Conservation (phyloP, 2,888 invertebrate genomes). For the Cerastoderma edule region DNA sequence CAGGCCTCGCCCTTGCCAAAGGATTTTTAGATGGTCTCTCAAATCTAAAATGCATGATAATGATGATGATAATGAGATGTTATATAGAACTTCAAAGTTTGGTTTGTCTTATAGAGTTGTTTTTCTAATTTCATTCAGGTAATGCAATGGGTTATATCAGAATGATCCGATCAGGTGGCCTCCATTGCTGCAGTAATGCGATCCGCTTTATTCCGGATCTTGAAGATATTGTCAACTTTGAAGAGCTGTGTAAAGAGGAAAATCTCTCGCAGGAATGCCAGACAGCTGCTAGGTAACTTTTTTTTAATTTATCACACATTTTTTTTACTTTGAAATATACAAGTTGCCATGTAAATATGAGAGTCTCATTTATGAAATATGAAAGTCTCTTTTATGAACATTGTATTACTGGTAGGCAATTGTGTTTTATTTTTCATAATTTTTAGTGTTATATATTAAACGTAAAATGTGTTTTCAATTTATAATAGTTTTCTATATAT, state of each 20-base stretch:
- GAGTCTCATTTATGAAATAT: too few species aligned
- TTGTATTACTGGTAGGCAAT: too few species aligned
- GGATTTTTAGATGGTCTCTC: too few species aligned
- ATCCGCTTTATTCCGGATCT: conserved; percentile 94
- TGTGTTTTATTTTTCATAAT: too few species aligned
- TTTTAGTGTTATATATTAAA: too few species aligned
- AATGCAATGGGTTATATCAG: conserved; percentile 98
- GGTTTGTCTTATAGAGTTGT: not conserved
- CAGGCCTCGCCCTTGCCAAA: too few species aligned
- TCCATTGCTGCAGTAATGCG: conserved; percentile 95
- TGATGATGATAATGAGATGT: not conserved
- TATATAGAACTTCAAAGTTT: not conserved
- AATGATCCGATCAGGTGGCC: conserved; percentile 95
- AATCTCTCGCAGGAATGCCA: conserved; percentile 87
- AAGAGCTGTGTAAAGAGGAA: conserved; percentile 87
- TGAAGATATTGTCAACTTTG: conserved; percentile 87
- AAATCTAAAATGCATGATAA: too few species aligned
- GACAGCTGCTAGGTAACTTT: conserved; percentile 78
- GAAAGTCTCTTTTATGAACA: too few species aligned
- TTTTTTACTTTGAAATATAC: not conserved
- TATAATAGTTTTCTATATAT: too few species aligned
- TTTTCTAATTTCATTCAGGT: conserved; percentile 81
- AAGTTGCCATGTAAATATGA: too few species aligned
- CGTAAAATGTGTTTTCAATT: too few species aligned
- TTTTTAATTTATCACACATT: not conserved